Evolutionary conservation across 2,113 vertebrate species (phyloP).

Genomic region (Centropus unirufus): DNA sequence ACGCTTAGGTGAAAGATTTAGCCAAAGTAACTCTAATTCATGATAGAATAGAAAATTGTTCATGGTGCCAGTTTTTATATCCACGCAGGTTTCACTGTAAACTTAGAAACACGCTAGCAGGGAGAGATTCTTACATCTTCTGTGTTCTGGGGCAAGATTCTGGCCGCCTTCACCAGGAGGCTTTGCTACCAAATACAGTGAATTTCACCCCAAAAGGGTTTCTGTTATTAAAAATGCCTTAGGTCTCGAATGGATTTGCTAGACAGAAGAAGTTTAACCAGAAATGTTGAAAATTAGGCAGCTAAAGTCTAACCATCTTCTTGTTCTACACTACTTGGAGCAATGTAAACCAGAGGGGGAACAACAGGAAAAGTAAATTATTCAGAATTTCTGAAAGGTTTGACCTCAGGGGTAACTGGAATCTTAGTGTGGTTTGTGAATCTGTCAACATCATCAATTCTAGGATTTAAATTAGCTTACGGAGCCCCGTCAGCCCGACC

Average conservation of each 20-base stretch:
- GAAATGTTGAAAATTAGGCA: not conserved
- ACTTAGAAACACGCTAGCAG: not conserved
- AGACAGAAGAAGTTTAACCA: not conserved
- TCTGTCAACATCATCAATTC: not conserved
- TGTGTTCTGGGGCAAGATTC: not conserved
- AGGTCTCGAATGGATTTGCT: not conserved
- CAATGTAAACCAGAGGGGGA: not conserved
- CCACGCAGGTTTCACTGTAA: not conserved
- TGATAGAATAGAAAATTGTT: constrained; percentile 10
- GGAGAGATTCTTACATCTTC: not conserved
- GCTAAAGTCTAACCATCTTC: not conserved
- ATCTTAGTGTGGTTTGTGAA: not conserved
- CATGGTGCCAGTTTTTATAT: constrained; percentile 36
- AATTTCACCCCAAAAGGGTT: constrained; percentile 8
- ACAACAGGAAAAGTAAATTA: not conserved
- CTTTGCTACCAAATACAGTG: not conserved
- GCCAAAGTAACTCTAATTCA: not conserved
- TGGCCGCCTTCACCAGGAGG: not conserved
- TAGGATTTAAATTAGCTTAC: not conserved
- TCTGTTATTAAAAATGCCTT: not conserved
- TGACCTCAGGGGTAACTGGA: not conserved
- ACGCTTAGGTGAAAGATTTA: not conserved
- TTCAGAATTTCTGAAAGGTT: not conserved
- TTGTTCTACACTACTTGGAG: not conserved
- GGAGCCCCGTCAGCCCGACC: not conserved